These are phyloP conservation scores for Rapana venosa DNA, from an alignment of 2,888 invertebrate species.

Conservation along the genomic window DNA sequence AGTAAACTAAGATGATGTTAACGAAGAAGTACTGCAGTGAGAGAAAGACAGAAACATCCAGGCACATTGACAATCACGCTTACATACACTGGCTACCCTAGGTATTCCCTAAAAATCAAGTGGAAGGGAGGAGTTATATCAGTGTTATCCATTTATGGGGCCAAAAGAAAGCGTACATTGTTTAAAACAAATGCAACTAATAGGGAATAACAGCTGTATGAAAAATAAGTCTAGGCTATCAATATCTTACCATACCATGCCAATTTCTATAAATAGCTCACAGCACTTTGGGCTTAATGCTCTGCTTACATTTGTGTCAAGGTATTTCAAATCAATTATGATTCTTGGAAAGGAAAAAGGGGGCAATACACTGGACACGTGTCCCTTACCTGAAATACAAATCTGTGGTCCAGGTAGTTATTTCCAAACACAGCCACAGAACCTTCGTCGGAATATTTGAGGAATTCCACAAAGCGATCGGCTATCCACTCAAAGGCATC, in stretches of 20 bases:
- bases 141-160: too few species aligned
- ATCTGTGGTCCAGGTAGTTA: conserved; percentile 51
- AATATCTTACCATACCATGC: background rate
- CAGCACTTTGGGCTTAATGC: background rate
- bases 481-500: conserved; percentile 85
- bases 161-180: too few species aligned
- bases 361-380: background rate
- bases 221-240: too few species aligned
- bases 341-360: background rate
- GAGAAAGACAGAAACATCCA: too few species aligned
- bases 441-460: conserved; percentile 88
- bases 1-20: too few species aligned
- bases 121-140: too few species aligned
- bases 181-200: too few species aligned
- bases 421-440: conserved; percentile 90
- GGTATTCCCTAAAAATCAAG: too few species aligned
- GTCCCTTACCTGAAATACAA: conserved; percentile 54
- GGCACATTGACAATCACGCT: too few species aligned
- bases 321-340: background rate
- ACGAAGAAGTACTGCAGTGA: too few species aligned
- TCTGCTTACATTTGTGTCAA: background rate
- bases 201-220: too few species aligned
- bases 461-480: conserved; percentile 85
- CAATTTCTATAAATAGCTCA: background rate
- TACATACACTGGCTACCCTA: too few species aligned